Evolutionary conservation across 2,113 vertebrate species (phyloP).

Genomic region (Opisthocomus hoazin): DNA sequence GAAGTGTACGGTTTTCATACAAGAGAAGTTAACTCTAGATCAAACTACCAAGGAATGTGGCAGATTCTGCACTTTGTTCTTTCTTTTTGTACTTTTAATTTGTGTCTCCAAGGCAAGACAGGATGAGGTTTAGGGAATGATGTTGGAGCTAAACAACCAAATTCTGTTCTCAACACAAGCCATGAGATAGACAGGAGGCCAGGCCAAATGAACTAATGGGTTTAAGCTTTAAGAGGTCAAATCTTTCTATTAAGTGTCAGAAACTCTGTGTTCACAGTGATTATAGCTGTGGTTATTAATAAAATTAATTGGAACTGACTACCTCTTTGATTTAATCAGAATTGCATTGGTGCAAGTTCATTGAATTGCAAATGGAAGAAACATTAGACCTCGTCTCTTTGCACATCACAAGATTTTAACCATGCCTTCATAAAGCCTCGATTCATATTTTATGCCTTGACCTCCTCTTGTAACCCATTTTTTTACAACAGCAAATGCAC

Average conservation of each 20-base stretch:
- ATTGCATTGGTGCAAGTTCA: background rate
- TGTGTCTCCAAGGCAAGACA: background rate
- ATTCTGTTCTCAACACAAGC: background rate
- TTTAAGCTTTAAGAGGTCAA: background rate
- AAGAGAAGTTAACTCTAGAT: background rate
- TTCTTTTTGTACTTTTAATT: background rate
- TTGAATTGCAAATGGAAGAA: slow-evolving; percentile 16
- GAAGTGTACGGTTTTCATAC: background rate
- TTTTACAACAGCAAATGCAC: background rate
- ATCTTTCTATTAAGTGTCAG: slow-evolving; percentile 6
- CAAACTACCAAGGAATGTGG: background rate
- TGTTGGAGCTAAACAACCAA: background rate
- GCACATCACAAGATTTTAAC: slow-evolving; percentile 11
- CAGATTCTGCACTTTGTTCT: background rate
- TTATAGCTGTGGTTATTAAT: slow-evolving; percentile 21
- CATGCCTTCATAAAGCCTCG: background rate
- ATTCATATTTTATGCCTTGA: background rate
- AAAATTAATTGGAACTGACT: slow-evolving; percentile 42
- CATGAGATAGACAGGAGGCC: background rate
- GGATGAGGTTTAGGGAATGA: background rate
- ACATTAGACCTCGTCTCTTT: background rate
- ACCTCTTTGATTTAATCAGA: slow-evolving; percentile 10
- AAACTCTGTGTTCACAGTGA: slow-evolving; percentile 3
- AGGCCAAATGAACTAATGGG: slow-evolving; percentile 2
- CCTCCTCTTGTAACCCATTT: background rate